These are phyloP conservation scores for Trichechus manatus DNA, from an alignment of 2,113 vertebrate species.

Conservation along the genomic window DNA sequence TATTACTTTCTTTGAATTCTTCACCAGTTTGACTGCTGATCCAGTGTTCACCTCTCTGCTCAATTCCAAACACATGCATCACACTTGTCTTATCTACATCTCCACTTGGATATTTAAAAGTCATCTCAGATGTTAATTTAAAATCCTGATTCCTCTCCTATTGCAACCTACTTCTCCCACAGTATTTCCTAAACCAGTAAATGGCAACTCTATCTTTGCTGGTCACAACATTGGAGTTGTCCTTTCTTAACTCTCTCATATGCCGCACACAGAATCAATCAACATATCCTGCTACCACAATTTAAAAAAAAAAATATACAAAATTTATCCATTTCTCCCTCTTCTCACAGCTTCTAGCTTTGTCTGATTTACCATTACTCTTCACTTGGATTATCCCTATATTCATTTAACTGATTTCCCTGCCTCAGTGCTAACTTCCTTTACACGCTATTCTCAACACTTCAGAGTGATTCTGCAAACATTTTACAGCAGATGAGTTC, in stretches of 20 bases:
- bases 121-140: not conserved
- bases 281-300: not conserved
- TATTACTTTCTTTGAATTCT: not conserved
- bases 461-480: not conserved
- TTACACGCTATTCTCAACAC: not conserved
- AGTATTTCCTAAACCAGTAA: not conserved
- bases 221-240: not conserved
- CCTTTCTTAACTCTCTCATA: not conserved
- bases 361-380: not conserved
- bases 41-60: not conserved
- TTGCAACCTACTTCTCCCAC: not conserved
- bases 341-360: not conserved
- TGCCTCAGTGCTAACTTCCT: not conserved
- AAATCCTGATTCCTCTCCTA: not conserved
- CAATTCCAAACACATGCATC: not conserved
- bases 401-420: no score
- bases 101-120: not conserved
- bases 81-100: not conserved
- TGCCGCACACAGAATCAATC: not conserved
- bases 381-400: not conserved
- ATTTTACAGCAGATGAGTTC: not conserved
- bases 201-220: not conserved
- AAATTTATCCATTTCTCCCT: not conserved
- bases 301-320: not conserved
- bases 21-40: not conserved